phyloP scores from a whole-genome alignment of 2,888 invertebrate species.

The Panopea generosa region DNA sequence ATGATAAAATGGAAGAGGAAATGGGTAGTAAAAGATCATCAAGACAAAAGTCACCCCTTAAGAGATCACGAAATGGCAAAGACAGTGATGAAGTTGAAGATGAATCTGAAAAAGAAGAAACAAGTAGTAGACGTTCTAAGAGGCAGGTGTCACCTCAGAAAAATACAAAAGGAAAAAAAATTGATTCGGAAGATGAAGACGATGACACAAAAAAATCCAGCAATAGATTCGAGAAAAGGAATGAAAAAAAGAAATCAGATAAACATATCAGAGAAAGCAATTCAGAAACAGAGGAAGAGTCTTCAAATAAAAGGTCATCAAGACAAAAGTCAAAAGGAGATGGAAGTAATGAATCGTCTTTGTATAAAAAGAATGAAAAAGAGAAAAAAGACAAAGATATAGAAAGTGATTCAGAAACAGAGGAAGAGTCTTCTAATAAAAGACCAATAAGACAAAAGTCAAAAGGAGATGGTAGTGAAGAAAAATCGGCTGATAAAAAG shows the following conservation, averaged over 20 bases:
- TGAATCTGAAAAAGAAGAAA: constrained; percentile 11
- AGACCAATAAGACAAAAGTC: neutral
- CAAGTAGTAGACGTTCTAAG: too few species aligned
- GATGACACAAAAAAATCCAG: constrained; percentile 23
- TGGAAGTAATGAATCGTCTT: constrained; percentile 16
- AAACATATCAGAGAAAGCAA: constrained; percentile 5
- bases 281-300: too few species aligned
- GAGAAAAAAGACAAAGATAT: constrained; percentile 25
- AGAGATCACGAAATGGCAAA: constrained; percentile 2
- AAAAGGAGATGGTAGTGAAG: constrained; percentile 24
- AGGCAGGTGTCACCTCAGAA: too few species aligned
- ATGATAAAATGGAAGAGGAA: constrained; percentile 13
- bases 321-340: constrained; percentile 20
- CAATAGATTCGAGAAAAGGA: constrained; percentile 1
- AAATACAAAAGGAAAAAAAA: constrained; percentile 23
- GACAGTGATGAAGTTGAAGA: constrained; percentile 8
- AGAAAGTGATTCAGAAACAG: constrained; percentile 22
- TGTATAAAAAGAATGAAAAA: too few species aligned
- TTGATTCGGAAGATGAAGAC: constrained; percentile 33
- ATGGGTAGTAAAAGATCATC: constrained; percentile 4
- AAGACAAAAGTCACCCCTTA: constrained; percentile 9
- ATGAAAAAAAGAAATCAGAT: constrained; percentile 13
- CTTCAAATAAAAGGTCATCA: too few species aligned
- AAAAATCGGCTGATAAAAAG: constrained; percentile 11
- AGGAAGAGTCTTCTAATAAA: neutral